phyloP scores from a whole-genome alignment of 2,888 invertebrate species.

The Rotaria macrura region DNA sequence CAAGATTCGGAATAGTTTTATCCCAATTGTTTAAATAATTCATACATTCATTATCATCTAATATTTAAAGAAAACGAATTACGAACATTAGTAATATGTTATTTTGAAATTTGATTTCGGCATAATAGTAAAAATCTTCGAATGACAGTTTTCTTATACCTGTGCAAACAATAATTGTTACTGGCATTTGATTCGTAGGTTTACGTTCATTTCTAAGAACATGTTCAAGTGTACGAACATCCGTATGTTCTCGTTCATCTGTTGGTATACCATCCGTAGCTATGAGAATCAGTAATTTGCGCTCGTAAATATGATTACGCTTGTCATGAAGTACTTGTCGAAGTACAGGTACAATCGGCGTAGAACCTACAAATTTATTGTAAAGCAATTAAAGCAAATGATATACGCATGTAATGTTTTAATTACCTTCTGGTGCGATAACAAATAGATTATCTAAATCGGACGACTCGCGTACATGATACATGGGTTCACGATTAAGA shows the following conservation, averaged over 20 bases:
- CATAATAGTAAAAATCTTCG: neutral
- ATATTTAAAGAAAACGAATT: neutral
- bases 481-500: neutral
- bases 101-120: neutral
- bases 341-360: neutral
- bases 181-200: neutral
- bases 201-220: constrained; percentile 20
- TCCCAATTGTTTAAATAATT: constrained; percentile 32
- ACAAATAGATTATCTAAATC: neutral
- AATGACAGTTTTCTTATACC: neutral
- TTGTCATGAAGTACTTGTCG: neutral
- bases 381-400: neutral
- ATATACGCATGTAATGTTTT: neutral
- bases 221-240: constrained; percentile 15
- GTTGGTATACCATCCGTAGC: constrained; percentile 32
- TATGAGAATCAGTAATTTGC: constrained; percentile 26
- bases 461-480: neutral
- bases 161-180: constrained; percentile 25
- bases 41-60: constrained; percentile 27
- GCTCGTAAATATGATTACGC: constrained; percentile 14
- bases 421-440: neutral
- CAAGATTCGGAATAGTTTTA: constrained; percentile 24
- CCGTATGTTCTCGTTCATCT: constrained; percentile 22
- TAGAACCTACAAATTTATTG: neutral
- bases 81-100: no score